Evolutionary conservation across 2,113 vertebrate species (phyloP).

Genomic region (Sinosuthora webbiana): DNA sequence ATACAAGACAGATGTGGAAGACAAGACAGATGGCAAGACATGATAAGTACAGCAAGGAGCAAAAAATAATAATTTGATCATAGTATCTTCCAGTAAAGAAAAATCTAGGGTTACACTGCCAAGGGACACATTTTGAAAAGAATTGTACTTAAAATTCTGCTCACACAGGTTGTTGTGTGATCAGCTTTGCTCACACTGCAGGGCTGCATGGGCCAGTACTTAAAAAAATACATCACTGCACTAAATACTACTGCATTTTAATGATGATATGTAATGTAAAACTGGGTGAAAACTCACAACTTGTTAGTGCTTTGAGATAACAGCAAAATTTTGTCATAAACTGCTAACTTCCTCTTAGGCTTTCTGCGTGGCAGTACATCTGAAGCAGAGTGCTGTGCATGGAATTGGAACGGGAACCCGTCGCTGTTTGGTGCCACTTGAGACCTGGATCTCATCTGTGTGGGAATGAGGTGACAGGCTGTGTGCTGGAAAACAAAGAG

Average conservation of each 20-base stretch:
- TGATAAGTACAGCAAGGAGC: neutral
- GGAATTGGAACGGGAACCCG: neutral
- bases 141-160: neutral
- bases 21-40: neutral
- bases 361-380: rapidly evolving
- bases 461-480: neutral
- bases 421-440: rapidly evolving
- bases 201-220: neutral
- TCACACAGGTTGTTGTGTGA: neutral
- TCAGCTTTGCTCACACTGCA: neutral
- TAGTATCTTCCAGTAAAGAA: neutral
- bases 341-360: neutral
- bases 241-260: neutral
- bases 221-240: neutral
- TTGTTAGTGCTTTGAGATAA: neutral
- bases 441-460: neutral
- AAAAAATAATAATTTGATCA: neutral
- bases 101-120: neutral
- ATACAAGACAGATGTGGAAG: neutral
- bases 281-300: neutral
- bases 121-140: neutral
- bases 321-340: neutral
- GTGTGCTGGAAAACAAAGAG: neutral
- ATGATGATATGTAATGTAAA: neutral
- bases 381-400: neutral